Conservation (phyloP, 2,113 vertebrate species). For the Butastur rufipennis region DNA sequence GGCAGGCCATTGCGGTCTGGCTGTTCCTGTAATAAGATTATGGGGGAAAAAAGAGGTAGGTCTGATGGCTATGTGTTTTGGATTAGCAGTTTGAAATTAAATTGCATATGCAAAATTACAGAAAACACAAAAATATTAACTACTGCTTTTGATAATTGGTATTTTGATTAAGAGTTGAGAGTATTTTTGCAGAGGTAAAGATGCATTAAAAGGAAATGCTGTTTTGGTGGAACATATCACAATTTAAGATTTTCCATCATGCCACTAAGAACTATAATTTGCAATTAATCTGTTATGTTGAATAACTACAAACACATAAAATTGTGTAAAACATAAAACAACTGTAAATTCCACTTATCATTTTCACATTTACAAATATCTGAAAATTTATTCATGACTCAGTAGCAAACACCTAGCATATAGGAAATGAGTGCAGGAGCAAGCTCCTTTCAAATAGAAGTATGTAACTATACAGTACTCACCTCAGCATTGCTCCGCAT, state of each 20-base stretch:
- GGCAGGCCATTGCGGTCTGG: accelerated
- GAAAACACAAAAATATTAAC: neutral
- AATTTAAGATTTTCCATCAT: neutral
- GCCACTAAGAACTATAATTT: neutral
- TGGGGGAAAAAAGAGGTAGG: neutral
- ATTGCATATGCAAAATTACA: neutral
- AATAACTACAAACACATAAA: neutral
- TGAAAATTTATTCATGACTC: neutral
- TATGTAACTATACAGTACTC: too few relatives aligned
- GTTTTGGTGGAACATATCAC: neutral
- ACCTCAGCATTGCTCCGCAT: neutral
- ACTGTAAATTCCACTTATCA: neutral
- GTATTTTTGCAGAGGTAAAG: neutral
- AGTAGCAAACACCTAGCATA: neutral
- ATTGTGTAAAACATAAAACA: neutral
- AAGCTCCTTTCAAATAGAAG: neutral
- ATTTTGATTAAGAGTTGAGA: neutral
- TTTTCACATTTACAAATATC: neutral
- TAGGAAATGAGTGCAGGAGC: neutral
- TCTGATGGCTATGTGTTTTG: neutral
- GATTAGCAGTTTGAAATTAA: neutral
- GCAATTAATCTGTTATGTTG: neutral
- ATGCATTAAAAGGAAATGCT: neutral
- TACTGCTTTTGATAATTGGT: neutral
- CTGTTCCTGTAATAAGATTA: too few relatives aligned